These are phyloP conservation scores for Horisme vitalbata DNA, from an alignment of 2,888 invertebrate species.

Conservation along the genomic window DNA sequence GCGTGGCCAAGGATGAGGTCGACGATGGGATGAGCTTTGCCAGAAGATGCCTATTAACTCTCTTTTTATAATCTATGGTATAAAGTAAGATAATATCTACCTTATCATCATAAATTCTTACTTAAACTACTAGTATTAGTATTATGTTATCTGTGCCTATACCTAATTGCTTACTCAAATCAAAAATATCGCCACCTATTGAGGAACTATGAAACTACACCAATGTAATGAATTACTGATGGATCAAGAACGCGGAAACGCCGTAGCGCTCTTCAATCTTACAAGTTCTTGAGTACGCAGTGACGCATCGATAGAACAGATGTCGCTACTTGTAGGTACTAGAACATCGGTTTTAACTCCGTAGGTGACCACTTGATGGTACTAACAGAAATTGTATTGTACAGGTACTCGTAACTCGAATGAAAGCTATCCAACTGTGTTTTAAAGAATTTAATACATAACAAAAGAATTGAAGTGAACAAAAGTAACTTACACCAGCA, in stretches of 20 bases:
- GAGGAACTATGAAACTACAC: conserved; percentile 7
- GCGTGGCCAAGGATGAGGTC: too few species aligned
- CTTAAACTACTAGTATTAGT: too few species aligned
- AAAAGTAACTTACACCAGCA: too few species aligned
- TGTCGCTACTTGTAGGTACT: conserved; percentile 13
- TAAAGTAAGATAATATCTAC: too few species aligned
- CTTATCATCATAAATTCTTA: too few species aligned
- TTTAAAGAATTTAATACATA: too few species aligned
- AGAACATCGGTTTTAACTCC: conserved; percentile 1
- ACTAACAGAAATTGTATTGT: conserved; percentile 3
- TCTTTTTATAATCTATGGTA: too few species aligned
- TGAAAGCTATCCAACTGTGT: neutral
- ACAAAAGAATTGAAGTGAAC: too few species aligned
- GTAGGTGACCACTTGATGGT: conserved; percentile 6
- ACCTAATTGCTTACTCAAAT: too few species aligned
- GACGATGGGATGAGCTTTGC: too few species aligned
- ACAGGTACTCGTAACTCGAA: neutral
- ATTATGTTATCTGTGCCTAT: too few species aligned
- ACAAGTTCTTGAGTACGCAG: conserved; percentile 10
- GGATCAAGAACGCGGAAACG: neutral
- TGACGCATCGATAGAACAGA: conserved; percentile 9
- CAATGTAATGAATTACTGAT: neutral
- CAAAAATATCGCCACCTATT: conserved; percentile 1
- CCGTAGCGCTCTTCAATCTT: neutral
- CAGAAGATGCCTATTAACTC: too few species aligned